Evolutionary conservation across 2,888 invertebrate species (phyloP).

Genomic region (Dryomyza anilis): DNA sequence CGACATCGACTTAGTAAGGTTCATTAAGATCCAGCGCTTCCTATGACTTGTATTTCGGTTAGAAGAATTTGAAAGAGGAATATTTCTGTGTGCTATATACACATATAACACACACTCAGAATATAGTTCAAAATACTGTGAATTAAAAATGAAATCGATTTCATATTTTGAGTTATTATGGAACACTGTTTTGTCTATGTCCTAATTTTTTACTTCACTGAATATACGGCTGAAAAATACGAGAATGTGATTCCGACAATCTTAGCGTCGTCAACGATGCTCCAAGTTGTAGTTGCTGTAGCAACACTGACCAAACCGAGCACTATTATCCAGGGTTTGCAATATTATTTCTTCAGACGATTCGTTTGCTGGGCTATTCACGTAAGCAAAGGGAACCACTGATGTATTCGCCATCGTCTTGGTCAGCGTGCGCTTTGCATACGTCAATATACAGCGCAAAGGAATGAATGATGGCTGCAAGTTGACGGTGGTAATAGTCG

Average conservation of each 20-base stretch:
- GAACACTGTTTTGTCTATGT: not conserved
- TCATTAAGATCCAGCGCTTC: too few relatives aligned
- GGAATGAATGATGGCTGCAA: too few relatives aligned
- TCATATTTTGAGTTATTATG: not conserved
- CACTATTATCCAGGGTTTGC: not conserved
- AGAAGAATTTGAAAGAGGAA: too few relatives aligned
- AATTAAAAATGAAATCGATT: not conserved
- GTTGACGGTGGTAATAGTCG: too few relatives aligned
- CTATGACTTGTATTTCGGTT: too few relatives aligned
- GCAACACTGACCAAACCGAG: slow-evolving; percentile 2
- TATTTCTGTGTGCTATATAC: too few relatives aligned
- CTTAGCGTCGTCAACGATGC: slow-evolving; percentile 5
- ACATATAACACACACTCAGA: too few relatives aligned
- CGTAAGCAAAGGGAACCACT: too few relatives aligned
- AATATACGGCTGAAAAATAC: not conserved
- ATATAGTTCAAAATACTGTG: not conserved
- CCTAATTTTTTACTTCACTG: not conserved
- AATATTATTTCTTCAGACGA: slow-evolving; percentile 19
- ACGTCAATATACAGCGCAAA: too few relatives aligned
- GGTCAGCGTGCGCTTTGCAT: slow-evolving; percentile 13
- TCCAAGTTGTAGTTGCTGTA: not conserved
- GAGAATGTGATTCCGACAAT: slow-evolving; percentile 1
- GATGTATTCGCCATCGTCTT: slow-evolving; percentile 20
- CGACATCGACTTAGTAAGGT: too few relatives aligned
- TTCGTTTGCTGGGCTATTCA: not conserved